Conservation (phyloP, 2,888 invertebrate species). For the Acleris holmiana region DNA sequence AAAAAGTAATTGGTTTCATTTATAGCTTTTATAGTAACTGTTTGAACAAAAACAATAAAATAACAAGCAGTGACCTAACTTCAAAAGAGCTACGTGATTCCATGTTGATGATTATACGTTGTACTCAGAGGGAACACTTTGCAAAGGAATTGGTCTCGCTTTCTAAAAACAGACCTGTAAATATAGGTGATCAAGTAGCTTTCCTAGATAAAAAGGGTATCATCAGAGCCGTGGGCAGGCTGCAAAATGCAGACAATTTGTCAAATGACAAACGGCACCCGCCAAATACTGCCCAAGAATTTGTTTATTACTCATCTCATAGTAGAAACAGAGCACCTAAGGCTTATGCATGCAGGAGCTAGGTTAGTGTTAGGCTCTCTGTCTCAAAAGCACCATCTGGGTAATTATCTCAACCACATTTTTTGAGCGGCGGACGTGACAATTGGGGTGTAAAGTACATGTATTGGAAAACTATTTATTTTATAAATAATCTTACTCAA, state of each 20-base stretch:
- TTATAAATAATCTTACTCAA: too few species aligned
- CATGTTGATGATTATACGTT: neutral
- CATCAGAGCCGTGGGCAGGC: neutral
- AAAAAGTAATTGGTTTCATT: neutral
- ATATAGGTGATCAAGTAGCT: neutral
- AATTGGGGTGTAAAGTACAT: too few species aligned
- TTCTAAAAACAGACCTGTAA: conserved; percentile 1
- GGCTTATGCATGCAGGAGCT: conserved; percentile 28
- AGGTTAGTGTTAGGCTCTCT: conserved; percentile 23
- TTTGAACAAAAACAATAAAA: conserved; percentile 8
- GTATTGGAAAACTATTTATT: too few species aligned
- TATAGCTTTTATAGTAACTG: conserved; percentile 2
- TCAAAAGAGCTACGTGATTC: conserved; percentile 6
- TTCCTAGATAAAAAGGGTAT: conserved; percentile 6
- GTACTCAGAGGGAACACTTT: conserved; percentile 1
- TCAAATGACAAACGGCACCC: conserved; percentile 30
- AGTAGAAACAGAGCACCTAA: conserved; percentile 27
- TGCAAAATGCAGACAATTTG: conserved; percentile 8
- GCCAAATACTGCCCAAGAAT: conserved; percentile 25
- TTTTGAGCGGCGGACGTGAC: too few species aligned
- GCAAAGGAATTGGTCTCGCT: neutral
- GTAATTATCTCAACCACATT: too few species aligned
- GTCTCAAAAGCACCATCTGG: conserved; percentile 17
- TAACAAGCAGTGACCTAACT: conserved; percentile 7
- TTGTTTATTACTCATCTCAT: conserved; percentile 30